These are phyloP conservation scores for Eustalomyia histrio DNA, from an alignment of 2,888 invertebrate species.

Conservation along the genomic window DNA sequence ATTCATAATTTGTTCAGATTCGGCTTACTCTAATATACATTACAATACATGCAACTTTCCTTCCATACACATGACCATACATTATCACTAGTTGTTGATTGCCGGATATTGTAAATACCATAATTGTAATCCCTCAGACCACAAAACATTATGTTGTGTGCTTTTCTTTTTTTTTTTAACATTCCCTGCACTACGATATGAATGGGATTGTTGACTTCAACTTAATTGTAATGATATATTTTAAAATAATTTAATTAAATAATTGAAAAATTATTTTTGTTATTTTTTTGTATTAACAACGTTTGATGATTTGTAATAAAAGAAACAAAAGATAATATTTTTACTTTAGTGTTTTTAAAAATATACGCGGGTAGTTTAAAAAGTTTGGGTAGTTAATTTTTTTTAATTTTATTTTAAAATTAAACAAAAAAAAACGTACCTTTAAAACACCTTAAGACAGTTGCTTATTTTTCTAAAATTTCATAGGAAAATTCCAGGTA, in stretches of 20 bases:
- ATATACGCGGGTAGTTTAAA: background rate
- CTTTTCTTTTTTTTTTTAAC: slow-evolving; percentile 2
- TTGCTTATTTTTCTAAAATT: too few relatives aligned
- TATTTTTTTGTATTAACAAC: background rate
- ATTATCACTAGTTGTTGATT: slow-evolving; percentile 56
- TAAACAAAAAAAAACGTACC: too few relatives aligned
- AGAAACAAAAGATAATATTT: background rate
- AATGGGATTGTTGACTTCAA: slow-evolving; percentile 38
- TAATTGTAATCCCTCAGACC: slow-evolving; percentile 62
- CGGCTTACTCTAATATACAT: background rate
- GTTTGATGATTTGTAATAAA: background rate
- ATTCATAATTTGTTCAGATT: too few relatives aligned
- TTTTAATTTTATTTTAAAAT: too few relatives aligned
- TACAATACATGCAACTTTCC: background rate
- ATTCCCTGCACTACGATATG: background rate
- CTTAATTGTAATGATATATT: slow-evolving; percentile 45
- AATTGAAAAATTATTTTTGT: slow-evolving; percentile 16
- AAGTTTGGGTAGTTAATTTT: background rate
- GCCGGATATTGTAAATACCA: slow-evolving; percentile 63
- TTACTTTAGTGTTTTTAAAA: background rate
- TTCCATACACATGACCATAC: slow-evolving; percentile 45
- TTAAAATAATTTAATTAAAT: slow-evolving; percentile 47
- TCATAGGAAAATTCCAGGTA: too few relatives aligned
- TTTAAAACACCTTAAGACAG: too few relatives aligned
- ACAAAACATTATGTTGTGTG: slow-evolving; percentile 51